Base-by-base conservation (phyloP, 2,888 invertebrate genomes). In the Blera fallax region DNA sequence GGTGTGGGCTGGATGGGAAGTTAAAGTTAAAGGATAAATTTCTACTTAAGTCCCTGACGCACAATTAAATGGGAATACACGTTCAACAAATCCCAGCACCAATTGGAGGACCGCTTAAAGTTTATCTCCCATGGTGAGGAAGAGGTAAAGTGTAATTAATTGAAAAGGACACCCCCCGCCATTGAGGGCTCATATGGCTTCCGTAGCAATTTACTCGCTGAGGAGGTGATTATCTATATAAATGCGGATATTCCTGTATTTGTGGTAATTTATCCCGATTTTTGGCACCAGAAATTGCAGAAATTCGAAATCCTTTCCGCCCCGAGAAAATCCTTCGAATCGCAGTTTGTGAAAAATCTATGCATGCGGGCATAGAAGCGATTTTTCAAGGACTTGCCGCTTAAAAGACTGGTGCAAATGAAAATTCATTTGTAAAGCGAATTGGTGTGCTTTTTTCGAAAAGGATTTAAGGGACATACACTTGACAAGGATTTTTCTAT, bases 201-300 rank as follows among this genome's bases (percentile, higher is more conserved):
- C 54, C 43, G 52, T 8, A 29, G 58, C 48, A 76, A 77, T 70
- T 72, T 48, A 45, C 43, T 79, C 48, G 56, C 11, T n/a, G 54
- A 52, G 56, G 40, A 56, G 67, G 54, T 67, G 81, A 77, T 85
- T 85, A 85, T 85, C 81, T 76, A 60, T 81, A 56, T 62, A 37
- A 72, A 76, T 76, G 80, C 27, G 40, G 73, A 43, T 54, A 60
- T 70, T 58, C 50, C 62, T 16, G 79, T 74, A 48, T 85, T 85
- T 85, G 85, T 40, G 85, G 72, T 77, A 87, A 87, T 82, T 87
- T 87, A 81, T 87, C 82, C 60, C 34, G 67, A 56, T 82, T 82
- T 87, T 87, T 87, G 85, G 87, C 87, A 87, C 82, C 87, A 87
- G 77, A 73, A 69, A 74, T 87, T 82, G 82, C 50, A 62, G 45